These are phyloP conservation scores for Chelonia mydas DNA, from an alignment of 2,797 vertebrate species.

Conservation along the genomic window DNA sequence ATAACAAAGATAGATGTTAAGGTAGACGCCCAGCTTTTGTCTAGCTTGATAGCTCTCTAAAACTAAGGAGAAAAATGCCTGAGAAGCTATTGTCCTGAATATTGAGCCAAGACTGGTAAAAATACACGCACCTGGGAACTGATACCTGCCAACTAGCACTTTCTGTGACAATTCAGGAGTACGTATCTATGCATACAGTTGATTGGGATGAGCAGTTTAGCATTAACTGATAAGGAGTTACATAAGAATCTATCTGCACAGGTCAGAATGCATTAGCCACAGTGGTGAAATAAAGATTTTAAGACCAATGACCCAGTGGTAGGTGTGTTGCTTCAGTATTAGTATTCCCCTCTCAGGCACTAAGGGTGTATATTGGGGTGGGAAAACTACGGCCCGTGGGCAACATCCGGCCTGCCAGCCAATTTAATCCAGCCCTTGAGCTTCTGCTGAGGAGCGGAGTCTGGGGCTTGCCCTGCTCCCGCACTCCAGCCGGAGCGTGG, in stretches of 20 bases:
- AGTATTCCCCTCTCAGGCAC: background rate
- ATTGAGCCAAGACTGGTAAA: background rate
- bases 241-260: rapidly evolving
- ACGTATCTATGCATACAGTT: background rate
- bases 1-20: background rate
- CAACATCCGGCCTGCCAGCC: no score
- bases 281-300: background rate
- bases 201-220: background rate
- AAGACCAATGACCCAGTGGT: background rate
- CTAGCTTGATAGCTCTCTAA: background rate
- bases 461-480: no score
- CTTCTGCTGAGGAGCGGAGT: no score
- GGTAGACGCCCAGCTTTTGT: background rate
- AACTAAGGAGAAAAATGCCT: background rate
- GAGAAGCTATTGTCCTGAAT: background rate
- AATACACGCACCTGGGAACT: background rate
- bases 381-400: no score
- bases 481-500: no score
- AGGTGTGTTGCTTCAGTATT: background rate
- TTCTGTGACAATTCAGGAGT: background rate
- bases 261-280: background rate
- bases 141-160: background rate
- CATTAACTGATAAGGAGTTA: background rate
- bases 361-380: background rate
- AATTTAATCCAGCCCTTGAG: no score